A percentile compares a stretch with the other conserved stretches of the same genome.
These are phyloP conservation scores for Pemphigus obesinymphae DNA, from an alignment of 1,140 invertebrate genomes.

Conservation along the genomic window DNA sequence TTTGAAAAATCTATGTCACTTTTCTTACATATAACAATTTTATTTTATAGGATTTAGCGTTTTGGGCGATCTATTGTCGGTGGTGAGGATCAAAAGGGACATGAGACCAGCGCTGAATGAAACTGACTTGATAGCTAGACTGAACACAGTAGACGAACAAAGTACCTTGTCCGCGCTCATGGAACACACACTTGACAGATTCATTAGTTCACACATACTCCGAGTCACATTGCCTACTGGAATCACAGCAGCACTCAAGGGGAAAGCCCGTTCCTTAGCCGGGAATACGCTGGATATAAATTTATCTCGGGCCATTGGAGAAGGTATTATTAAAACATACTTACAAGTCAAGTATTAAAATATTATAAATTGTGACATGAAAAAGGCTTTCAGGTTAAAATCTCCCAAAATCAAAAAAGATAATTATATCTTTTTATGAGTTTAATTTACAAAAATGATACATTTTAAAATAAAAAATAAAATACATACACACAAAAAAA, in stretches of 20 bases:
- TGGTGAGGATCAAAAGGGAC: conserved; percentile 46
- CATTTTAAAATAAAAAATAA: no score
- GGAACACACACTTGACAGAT: conserved; percentile 43
- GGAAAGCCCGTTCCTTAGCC: conserved; percentile 23
- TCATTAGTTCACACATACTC: conserved; percentile 43
- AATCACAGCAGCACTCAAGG: conserved; percentile 35
- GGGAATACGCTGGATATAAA: conserved; percentile 45
- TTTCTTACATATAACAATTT: background rate
- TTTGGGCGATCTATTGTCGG: conserved; percentile 42
- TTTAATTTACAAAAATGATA: no score
- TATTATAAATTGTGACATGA: no score
- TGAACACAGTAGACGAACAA: conserved; percentile 41
- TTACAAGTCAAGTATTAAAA: no score
- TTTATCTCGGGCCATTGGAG: conserved; percentile 40
- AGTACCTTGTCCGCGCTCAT: conserved; percentile 38
- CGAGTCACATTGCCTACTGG: conserved; percentile 42
- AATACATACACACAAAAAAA: no score
- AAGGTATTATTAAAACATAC: no score
- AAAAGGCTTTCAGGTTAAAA: no score
- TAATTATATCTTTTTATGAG: no score
- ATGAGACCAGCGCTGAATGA: conserved; percentile 45
- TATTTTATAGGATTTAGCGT: conserved; percentile 43
- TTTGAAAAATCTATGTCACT: background rate
- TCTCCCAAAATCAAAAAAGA: no score
- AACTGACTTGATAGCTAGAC: conserved; percentile 44